Base-by-base conservation (phyloP, 2,888 invertebrate genomes). In the Drosophila basisetae region DNA sequence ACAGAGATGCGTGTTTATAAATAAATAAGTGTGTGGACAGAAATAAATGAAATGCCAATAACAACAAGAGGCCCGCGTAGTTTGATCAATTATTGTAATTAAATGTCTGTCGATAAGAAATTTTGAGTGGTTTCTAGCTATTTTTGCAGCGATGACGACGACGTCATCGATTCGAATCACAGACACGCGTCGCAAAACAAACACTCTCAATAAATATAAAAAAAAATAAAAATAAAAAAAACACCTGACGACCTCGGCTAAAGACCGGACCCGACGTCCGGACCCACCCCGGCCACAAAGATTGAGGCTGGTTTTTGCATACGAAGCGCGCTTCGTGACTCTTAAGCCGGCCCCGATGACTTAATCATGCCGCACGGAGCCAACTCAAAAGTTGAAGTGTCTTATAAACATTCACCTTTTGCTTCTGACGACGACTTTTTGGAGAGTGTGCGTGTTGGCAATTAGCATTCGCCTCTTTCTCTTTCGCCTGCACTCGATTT, bases 341-440 rank as follows among this genome's bases (percentile, higher is more conserved):
- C 33, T 59, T 52, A 30, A 58, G 41, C 69, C 59, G 53, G 52
- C 54, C 35, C 22, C 79, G 90, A 89, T 91, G 89, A 89, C 86
- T 90, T 91, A 89, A 89, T 90, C 90, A 61, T 76, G 75, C 55
- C 68, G 66, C 56, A 73, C 59, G 59, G 25, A 55, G 61, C 31
- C 41, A 64, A 47, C 37, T 53, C 49, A 63, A 39, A 53, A 47
- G 55, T 63, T 67, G 61, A 69, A 72, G 70, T 74, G 69, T 50
- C 63, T 68, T 68, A 56, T 64, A 74, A 81, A 73, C 79, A 89
- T 87, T 84, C 85, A 83, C 90, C 91, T 91, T 78, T 90, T 91
- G 82, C 81, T 91, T 83, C 76, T 80, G 80, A 91, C 91, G 90
- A 91, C 89, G 76, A 64, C 71, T 65, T 63, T 73, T 61, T 54